Percentiles rank a stretch among this genome's conserved stretches.
Evolutionary conservation across 1,140 invertebrate genomes (phyloP).

Genomic region (Anastatus disparis): DNA sequence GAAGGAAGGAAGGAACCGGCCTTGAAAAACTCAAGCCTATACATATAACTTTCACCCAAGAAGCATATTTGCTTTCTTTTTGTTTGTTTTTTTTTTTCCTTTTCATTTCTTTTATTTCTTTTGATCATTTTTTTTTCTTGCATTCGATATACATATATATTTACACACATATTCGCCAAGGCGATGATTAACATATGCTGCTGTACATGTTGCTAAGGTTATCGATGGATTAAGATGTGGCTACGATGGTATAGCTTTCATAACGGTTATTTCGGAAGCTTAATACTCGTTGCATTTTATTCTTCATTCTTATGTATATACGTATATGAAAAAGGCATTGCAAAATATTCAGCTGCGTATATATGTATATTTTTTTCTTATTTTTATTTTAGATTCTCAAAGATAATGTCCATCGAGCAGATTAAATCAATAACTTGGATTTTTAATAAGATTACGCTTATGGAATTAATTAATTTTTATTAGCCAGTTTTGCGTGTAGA

Average conservation of each 20-base stretch:
- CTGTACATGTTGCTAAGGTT: neutral
- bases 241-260: too few relatives aligned
- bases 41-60: neutral
- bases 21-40: neutral
- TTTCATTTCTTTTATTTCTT: neutral
- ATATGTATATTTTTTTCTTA: too few relatives aligned
- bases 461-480: too few relatives aligned
- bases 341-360: too few relatives aligned
- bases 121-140: neutral
- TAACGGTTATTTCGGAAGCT: neutral
- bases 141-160: neutral
- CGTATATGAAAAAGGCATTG: too few relatives aligned
- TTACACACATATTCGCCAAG: neutral
- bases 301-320: too few relatives aligned
- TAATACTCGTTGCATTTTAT: too few relatives aligned
- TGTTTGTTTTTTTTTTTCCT: neutral
- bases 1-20: conserved; percentile 2
- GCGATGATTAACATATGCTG: conserved; percentile 5
- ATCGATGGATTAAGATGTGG: neutral
- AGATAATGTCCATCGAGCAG: too few relatives aligned
- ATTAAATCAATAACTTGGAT: too few relatives aligned
- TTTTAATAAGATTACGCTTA: too few relatives aligned
- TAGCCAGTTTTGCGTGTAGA: too few relatives aligned
- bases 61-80: neutral
- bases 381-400: too few relatives aligned